phyloP scores from a whole-genome alignment of 2,113 vertebrate genomes.

The Neotoma lepida region DNA sequence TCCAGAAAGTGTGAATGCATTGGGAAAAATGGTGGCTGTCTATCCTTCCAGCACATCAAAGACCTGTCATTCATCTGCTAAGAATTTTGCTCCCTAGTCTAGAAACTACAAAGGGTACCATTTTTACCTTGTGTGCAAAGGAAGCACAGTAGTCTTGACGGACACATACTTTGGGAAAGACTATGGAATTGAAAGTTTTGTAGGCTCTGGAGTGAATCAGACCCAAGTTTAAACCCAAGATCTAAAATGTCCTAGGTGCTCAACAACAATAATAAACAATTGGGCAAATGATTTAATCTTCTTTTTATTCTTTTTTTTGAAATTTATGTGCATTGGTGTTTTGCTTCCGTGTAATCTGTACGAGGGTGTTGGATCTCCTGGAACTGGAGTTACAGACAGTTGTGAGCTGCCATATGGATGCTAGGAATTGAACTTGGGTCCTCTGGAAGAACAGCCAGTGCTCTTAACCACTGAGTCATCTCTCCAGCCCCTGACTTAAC shows the following conservation, averaged over 20 bases:
- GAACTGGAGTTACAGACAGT: no score
- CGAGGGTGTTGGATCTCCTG: no score
- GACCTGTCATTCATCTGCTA: neutral
- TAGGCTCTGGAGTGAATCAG: neutral
- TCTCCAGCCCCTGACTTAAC: neutral
- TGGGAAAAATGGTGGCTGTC: neutral
- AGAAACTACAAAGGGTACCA: slow-evolving; percentile 38
- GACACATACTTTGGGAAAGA: slow-evolving; percentile 32
- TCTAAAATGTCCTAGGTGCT: neutral
- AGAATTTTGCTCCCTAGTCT: slow-evolving; percentile 12
- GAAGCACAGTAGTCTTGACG: neutral
- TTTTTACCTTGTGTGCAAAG: slow-evolving; percentile 28
- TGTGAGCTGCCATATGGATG: no score
- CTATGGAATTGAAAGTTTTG: neutral
- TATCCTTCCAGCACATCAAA: slow-evolving; percentile 18
- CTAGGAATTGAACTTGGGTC: no score
- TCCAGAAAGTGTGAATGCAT: neutral
- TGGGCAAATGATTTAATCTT: neutral
- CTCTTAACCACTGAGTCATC: no score
- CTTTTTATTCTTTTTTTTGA: no score
- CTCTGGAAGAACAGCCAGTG: no score
- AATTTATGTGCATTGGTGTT: no score
- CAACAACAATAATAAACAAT: neutral
- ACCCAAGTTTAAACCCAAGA: slow-evolving; percentile 29
- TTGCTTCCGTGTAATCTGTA: no score